phyloP scores from a whole-genome alignment of 2,113 vertebrate genomes.

The Oncorhynchus kisutch region DNA sequence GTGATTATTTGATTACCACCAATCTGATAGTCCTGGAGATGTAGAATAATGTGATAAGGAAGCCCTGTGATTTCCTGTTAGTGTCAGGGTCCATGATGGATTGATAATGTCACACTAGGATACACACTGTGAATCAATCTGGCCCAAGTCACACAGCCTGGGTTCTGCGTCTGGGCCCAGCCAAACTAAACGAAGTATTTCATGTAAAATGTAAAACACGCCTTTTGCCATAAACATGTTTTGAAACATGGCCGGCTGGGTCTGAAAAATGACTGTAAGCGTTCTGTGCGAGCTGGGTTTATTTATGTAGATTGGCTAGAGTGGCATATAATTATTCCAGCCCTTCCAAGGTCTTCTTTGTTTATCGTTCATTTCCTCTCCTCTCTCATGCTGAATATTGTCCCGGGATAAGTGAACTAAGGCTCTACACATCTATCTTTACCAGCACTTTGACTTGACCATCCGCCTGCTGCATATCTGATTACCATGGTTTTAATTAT shows the following conservation, averaged over 20 bases:
- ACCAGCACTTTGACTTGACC: constrained; percentile 14
- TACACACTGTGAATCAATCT: constrained; percentile 60
- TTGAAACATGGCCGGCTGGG: constrained; percentile 46
- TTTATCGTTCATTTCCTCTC: constrained; percentile 69
- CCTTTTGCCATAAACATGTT: constrained; percentile 72
- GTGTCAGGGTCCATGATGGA: constrained; percentile 56
- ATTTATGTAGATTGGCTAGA: constrained; percentile 79
- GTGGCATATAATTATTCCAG: constrained; percentile 70
- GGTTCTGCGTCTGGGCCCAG: constrained; percentile 17
- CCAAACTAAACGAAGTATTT: constrained; percentile 77
- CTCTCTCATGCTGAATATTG: constrained; percentile 53
- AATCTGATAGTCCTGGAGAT: background rate
- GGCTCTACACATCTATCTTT: constrained; percentile 60
- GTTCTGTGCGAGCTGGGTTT: constrained; percentile 56
- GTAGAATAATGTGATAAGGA: constrained; percentile 47
- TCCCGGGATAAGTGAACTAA: constrained; percentile 51
- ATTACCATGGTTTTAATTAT: constrained; percentile 58
- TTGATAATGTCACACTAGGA: constrained; percentile 63
- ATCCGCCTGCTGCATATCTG: constrained; percentile 42
- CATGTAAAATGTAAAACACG: constrained; percentile 75
- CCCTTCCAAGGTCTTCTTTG: constrained; percentile 70
- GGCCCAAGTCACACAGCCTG: constrained; percentile 45
- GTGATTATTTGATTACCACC: background rate
- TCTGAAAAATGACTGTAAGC: constrained; percentile 71
- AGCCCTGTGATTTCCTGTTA: constrained; percentile 60